Evolutionary conservation across 2,888 invertebrate species (phyloP), one percentile per base, ranked within the genome.

Genomic region (Mechanitis mazaeus): DNA sequence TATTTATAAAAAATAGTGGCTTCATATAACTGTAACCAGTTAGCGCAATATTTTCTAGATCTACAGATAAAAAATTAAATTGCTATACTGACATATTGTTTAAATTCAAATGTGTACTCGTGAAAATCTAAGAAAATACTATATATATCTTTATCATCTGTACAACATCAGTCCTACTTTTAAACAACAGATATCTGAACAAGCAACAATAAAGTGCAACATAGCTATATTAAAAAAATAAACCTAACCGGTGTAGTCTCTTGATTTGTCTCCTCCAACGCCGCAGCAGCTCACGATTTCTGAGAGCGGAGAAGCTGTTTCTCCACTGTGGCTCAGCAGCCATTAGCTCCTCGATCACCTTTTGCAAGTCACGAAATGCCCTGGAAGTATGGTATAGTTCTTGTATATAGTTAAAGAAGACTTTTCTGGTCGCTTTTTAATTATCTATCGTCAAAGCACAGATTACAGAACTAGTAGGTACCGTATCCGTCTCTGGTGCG

Each of bases 221-320:
- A 46, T n/a, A 46, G 31, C 9, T 45, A 45, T 12, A 12, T 9
- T 33, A 59, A 53, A 12, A 42, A 54, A 60, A 11, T n/a, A 11
- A 9, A 54, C 28, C 11, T 11, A 47, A 94, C 93, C 93, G 93
- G 79, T 92, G 93, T 46, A 94, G 81, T 70, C 94, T 92, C 74
- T 96, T 96, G 60, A 96, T 91, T 80, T 98, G 97, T 61, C 95
- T 93, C 69, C 95, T 94, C 96, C 97, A 98, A 59, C 96, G 92
- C 72, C 95, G 94, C 63, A 98, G 92, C 69, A 97, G 91, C 75
- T 95, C 94, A 73, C 94, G 93, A 83, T 98, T 97, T 63, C 97
- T 92, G 57, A 91, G 84, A 35, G 95, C 95, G 64, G 93, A 93
- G 38, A 94, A 93, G 59, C 93, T 93, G 80, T 93, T 93, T 62